These are phyloP conservation scores for Ichneumoninae sp. DNA, from an alignment of 2,888 invertebrate genomes.

Conservation along the genomic window DNA sequence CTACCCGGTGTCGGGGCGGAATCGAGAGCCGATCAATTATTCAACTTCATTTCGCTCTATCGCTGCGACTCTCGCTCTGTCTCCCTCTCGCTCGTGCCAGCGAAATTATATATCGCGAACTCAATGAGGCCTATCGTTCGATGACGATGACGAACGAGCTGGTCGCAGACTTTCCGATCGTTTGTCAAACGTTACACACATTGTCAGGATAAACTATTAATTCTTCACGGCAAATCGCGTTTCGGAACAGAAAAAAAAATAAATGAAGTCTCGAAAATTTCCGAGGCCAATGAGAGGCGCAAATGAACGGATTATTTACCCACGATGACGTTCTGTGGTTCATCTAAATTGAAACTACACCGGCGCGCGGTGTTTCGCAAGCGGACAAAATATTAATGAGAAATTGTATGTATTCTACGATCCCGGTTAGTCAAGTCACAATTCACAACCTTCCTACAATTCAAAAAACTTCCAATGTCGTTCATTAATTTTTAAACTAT, in stretches of 20 bases:
- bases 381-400: no score
- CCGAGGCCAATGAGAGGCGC: background rate
- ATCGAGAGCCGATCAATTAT: constrained; percentile 52
- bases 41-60: constrained; percentile 45
- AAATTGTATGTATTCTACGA: no score
- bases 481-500: no score
- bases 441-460: no score
- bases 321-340: background rate
- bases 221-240: constrained; percentile 33
- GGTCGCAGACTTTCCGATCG: constrained; percentile 63
- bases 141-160: constrained; percentile 66
- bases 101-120: constrained; percentile 55
- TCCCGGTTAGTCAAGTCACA: no score
- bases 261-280: background rate
- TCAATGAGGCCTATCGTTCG: constrained; percentile 65
- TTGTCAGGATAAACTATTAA: constrained; percentile 55
- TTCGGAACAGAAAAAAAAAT: constrained; percentile 6
- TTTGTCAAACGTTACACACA: constrained; percentile 64
- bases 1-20: constrained; percentile 13
- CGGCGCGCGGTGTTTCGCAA: no score
- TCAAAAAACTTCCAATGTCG: no score
- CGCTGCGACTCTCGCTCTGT: constrained; percentile 10
- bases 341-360: no score
- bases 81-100: constrained; percentile 5
- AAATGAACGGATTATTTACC: background rate